Evolutionary conservation across 2,113 vertebrate genomes (phyloP), one percentile per base, ranked within the genome.

Genomic region (Dromiciops gliroides): DNA sequence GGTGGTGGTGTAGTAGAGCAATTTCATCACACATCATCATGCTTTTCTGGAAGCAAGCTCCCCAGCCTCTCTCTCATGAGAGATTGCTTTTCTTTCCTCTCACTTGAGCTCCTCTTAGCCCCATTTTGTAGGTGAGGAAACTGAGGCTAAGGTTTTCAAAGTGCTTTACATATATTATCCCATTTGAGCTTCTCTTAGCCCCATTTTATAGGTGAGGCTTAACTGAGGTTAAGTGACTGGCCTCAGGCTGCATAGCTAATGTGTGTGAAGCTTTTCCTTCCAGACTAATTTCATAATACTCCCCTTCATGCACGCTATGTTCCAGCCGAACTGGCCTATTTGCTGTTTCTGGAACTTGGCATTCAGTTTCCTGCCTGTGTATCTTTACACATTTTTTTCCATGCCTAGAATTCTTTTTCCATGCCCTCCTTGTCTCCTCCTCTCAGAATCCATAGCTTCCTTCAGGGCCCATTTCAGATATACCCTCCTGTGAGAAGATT

Each of bases 321-420:
- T 83, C 67, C 67, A 83, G 37, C 67, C 67, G 7, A 44, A 83
- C n/a, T 83, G 67, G 67, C n/a, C 67, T 83, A 83, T 44, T 83
- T 83, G 67, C 67, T 83, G 67, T 83, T 83, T 83, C 67, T 83
- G 67, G 67, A 83, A 83, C 67, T 83, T 83, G 67, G 67, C 67
- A 83, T 83, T 83, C 67, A 1, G 6, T 83, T 19, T 83, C 37
- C 67, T 83, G 67, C 67, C n/a, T 83, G 67, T 83, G 67, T 83
- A 83, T 83, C 67, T 83, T 83, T 83, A 83, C n/a, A 83, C 67
- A 83, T 83, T 83, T 83, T 75, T 83, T 83, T 44, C 67, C n/a
- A 8, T 83, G n/a, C 67, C 67, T 83, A 44, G 67, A 83, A 83
- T 83, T 83, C 37, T 83, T 83, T 83, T 83, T 83, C 67, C 67